Base-by-base conservation (phyloP, 2,797 vertebrate species). In the Pipistrellus pipistrellus region DNA sequence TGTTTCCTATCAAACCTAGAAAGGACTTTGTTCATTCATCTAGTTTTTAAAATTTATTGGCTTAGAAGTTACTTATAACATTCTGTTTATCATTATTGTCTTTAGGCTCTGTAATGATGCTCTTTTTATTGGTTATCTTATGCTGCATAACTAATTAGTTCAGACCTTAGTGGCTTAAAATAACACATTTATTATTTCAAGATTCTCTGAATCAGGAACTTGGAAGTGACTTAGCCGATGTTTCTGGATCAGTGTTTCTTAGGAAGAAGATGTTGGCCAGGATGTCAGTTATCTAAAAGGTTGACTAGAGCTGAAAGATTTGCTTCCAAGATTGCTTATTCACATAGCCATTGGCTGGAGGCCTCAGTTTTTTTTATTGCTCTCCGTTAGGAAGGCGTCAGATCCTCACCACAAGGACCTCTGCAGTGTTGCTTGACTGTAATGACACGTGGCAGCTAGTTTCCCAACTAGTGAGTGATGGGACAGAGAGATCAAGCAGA, bases 21-120 rank as follows among this genome's bases (percentile, higher is more conserved):
- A 44, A 75, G 38, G 23, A 86, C 32, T 93, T 75, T 85, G 76
- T 81, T 88, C 14, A 76, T 94, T 85, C 13, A 53, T 92, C 21
- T 82, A n/a, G 73, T 15, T 53, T 88, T 94, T 75, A 85, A 7
- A 85, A 68, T 78, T 72, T 94, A 32, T 84, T 76, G 77, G 8
- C 46, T 94, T 95, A 72, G 89, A 86, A 53, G 8, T 72, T 96
- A 75, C 25, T 82, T 75, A 41, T 85, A 35, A 44, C 66, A 81
- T 23, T 87, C 20, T 14, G 2, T 91, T 44, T 89, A 84, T 91
- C 15, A 18, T 51, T 85, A 80, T 68, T 81, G 21, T 73, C n/a
- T 88, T 32, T 68, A 84, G 59, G 4, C 1, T 90, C 71, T 77
- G 10, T 89, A 64, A 76, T 55, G 32, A 66, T 68, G 18, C 15